phyloP scores from a whole-genome alignment of 2,113 vertebrate genomes.

The Sapayoa aenigma region DNA sequence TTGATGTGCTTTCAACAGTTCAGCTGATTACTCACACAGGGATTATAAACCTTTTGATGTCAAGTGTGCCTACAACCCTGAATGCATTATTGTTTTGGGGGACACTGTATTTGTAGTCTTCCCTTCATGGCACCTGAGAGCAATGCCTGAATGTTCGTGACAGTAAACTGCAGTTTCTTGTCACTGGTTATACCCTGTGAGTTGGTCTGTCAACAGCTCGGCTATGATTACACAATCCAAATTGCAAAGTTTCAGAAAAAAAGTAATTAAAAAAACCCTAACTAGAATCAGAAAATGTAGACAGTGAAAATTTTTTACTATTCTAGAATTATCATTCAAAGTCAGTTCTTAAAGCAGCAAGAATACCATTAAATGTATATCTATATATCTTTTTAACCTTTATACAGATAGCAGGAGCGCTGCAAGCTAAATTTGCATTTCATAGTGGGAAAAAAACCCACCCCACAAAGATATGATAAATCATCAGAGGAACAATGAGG shows the following conservation, averaged over 20 bases:
- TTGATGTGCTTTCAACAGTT: neutral
- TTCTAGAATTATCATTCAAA: conserved; percentile 12
- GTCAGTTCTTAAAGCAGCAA: neutral
- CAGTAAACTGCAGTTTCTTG: neutral
- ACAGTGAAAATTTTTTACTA: neutral
- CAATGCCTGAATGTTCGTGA: neutral
- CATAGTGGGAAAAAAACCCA: conserved; percentile 53
- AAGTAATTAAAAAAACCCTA: neutral
- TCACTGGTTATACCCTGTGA: accelerated
- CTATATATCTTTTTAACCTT: conserved; percentile 64
- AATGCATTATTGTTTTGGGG: neutral
- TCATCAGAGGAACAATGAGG: conserved; percentile 55
- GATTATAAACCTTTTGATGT: neutral
- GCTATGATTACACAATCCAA: neutral
- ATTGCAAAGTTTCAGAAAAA: neutral
- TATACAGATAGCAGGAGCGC: conserved; percentile 33
- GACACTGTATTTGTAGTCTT: neutral
- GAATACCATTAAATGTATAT: conserved; percentile 46
- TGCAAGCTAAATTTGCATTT: conserved; percentile 58
- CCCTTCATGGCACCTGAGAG: neutral
- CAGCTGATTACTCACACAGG: neutral
- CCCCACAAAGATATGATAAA: conserved; percentile 58
- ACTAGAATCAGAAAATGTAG: neutral
- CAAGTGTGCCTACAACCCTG: neutral
- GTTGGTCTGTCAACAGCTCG: neutral